Evolutionary conservation across 2,888 invertebrate genomes (phyloP).

Genomic region (Siphlonurus alternatus): DNA sequence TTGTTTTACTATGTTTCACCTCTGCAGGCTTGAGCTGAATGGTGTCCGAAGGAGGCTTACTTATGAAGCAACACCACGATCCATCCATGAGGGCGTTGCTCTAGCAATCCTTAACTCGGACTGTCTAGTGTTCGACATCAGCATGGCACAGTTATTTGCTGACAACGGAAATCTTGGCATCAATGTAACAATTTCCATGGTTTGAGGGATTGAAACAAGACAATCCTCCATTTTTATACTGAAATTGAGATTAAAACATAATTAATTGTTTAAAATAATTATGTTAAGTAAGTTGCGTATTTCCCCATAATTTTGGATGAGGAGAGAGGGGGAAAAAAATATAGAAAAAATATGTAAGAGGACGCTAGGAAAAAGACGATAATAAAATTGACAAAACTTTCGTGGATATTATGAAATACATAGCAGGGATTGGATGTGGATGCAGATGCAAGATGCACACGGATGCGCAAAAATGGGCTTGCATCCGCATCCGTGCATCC

Average conservation of each 20-base stretch:
- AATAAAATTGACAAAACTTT: too few relatives aligned
- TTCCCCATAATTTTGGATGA: not conserved
- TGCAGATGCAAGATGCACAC: too few relatives aligned
- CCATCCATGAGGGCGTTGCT: constrained; percentile 96
- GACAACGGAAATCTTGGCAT: constrained; percentile 99
- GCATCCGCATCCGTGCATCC: too few relatives aligned
- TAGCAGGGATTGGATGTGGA: too few relatives aligned
- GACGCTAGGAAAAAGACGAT: too few relatives aligned
- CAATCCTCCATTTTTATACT: too few relatives aligned
- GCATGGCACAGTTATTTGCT: constrained; percentile 94
- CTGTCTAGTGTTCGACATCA: constrained; percentile 96
- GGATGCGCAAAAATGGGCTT: too few relatives aligned
- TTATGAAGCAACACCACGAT: constrained; percentile 98
- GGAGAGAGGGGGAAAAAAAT: too few relatives aligned
- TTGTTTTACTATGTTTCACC: too few relatives aligned
- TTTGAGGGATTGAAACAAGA: constrained; percentile 38
- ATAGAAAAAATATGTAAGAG: too few relatives aligned
- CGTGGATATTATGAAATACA: too few relatives aligned
- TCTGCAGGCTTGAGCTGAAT: constrained; percentile 82
- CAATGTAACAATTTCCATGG: constrained; percentile 95
- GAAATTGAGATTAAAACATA: too few relatives aligned
- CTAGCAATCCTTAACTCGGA: constrained; percentile 96
- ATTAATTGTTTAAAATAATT: not conserved
- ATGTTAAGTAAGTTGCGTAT: not conserved
- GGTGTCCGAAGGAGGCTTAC: constrained; percentile 86